Percentiles rank a stretch among this genome's conserved stretches.
These are phyloP conservation scores for Chouioia cunea DNA, from an alignment of 2,888 invertebrate species.

Conservation along the genomic window DNA sequence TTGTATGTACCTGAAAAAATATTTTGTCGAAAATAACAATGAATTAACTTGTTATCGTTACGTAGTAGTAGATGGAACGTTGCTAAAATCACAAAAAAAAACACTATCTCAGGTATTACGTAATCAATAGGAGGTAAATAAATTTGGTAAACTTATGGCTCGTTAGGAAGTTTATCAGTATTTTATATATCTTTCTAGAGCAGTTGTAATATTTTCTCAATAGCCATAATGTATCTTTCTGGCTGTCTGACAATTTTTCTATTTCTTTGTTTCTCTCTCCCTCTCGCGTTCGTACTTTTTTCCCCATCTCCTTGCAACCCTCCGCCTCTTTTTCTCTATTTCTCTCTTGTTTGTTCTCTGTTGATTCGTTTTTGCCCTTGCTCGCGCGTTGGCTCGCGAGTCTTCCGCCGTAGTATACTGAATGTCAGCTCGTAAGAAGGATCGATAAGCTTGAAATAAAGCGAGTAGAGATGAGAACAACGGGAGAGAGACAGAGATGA, in stretches of 20 bases:
- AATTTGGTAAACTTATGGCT: no score
- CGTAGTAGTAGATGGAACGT: no score
- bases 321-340: constrained; percentile 33
- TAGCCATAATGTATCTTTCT: not conserved
- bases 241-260: constrained; percentile 11
- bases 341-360: constrained; percentile 42
- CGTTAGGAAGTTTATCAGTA: no score
- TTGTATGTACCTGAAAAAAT: no score
- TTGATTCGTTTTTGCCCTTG: constrained; percentile 50
- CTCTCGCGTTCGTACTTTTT: not conserved
- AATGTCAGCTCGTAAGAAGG: constrained; percentile 49
- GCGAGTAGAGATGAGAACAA: constrained; percentile 45
- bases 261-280: constrained; percentile 20
- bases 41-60: no score
- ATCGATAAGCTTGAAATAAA: constrained; percentile 49
- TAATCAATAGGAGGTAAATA: no score
- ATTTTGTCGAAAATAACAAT: no score
- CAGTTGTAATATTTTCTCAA: no score
- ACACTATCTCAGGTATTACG: no score
- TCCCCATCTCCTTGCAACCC: constrained; percentile 23
- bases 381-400: constrained; percentile 45
- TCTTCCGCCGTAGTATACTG: constrained; percentile 49
- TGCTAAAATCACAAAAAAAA: no score
- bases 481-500: constrained; percentile 9
- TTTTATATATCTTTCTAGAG: no score